A percentile compares a stretch with the other conserved stretches of the same genome.
Conservation (phyloP, 1,140 invertebrate species). For the Trissolcus basalis region DNA sequence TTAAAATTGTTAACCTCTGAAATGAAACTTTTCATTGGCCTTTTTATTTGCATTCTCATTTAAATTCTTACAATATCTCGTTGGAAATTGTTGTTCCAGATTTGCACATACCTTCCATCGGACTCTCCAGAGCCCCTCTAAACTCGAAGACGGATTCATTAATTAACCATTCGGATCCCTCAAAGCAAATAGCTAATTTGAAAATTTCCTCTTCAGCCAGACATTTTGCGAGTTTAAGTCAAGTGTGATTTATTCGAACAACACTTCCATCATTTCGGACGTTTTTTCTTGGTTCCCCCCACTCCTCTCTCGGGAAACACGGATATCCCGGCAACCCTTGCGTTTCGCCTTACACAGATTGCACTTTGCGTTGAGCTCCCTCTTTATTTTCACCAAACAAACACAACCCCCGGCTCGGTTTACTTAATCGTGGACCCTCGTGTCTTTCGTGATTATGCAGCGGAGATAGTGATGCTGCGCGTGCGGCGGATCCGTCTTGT, state of each 20-base stretch:
- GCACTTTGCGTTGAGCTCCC: constrained; percentile 19
- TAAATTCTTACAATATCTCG: too few relatives aligned
- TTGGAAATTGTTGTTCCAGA: too few relatives aligned
- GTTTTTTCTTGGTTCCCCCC: background rate
- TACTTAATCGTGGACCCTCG: constrained; percentile 50
- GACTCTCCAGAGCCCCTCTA: too few relatives aligned
- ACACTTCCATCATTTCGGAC: constrained; percentile 22
- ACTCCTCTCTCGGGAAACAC: constrained; percentile 3
- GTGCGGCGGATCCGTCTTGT: constrained; percentile 56
- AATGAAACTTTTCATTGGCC: too few relatives aligned
- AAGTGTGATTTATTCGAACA: constrained; percentile 43
- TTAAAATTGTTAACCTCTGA: too few relatives aligned
- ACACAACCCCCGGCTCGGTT: constrained; percentile 57
- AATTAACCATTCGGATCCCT: constrained; percentile 3
- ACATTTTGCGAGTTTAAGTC: constrained; percentile 33
- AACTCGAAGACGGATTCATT: background rate
- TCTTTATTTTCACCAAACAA: constrained; percentile 62
- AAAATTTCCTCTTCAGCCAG: constrained; percentile 1
- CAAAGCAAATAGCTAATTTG: constrained; percentile 36
- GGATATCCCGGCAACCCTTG: constrained; percentile 37
- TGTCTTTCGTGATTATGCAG: constrained; percentile 53
- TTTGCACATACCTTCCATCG: background rate
- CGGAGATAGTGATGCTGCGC: constrained; percentile 44
- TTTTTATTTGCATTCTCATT: too few relatives aligned
- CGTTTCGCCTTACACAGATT: constrained; percentile 31